A percentile compares a stretch with the other conserved stretches of the same genome.
Conservation (phyloP, 2,888 invertebrate genomes). For the Merodon equestris region DNA sequence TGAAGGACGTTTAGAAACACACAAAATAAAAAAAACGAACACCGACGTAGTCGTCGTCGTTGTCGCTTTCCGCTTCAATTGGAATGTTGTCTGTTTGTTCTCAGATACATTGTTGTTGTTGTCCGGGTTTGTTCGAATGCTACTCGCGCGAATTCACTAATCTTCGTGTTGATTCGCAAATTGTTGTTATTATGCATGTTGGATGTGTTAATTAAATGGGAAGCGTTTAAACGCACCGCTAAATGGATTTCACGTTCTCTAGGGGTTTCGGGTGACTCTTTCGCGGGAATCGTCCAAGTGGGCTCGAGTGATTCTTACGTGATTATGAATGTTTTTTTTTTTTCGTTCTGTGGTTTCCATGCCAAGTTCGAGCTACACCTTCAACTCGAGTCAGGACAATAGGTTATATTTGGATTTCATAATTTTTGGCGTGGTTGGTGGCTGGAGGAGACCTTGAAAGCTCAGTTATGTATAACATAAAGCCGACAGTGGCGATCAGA, state of each 20-base stretch:
- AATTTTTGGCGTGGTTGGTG: no score
- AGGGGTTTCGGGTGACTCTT: no score
- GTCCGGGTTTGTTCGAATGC: slow-evolving; percentile 4
- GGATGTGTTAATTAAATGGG: slow-evolving; percentile 62
- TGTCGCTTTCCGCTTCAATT: slow-evolving; percentile 55
- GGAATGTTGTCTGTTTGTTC: slow-evolving; percentile 38
- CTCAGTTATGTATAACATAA: no score
- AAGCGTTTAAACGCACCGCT: slow-evolving; percentile 32
- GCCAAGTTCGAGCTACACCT: no score
- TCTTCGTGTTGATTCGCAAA: slow-evolving; percentile 59
- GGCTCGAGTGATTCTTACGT: no score
- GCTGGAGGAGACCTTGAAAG: no score
- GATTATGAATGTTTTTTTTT: no score
- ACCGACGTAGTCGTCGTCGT: not conserved
- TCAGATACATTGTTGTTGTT: slow-evolving; percentile 13
- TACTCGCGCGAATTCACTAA: slow-evolving; percentile 53
- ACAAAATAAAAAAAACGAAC: slow-evolving; percentile 13
- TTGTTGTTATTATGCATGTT: slow-evolving; percentile 51
- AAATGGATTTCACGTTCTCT: slow-evolving; percentile 17
- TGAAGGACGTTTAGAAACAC: slow-evolving; percentile 34
- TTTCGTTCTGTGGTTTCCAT: no score
- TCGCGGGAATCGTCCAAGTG: no score
- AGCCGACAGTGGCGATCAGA: no score
- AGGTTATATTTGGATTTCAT: no score
- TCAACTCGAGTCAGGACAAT: no score